Percentiles rank a stretch among this genome's conserved stretches.
Conservation (phyloP, 30 jellyfish, hydroid and myxozoan species). For the Nemopilema nomurai region DNA sequence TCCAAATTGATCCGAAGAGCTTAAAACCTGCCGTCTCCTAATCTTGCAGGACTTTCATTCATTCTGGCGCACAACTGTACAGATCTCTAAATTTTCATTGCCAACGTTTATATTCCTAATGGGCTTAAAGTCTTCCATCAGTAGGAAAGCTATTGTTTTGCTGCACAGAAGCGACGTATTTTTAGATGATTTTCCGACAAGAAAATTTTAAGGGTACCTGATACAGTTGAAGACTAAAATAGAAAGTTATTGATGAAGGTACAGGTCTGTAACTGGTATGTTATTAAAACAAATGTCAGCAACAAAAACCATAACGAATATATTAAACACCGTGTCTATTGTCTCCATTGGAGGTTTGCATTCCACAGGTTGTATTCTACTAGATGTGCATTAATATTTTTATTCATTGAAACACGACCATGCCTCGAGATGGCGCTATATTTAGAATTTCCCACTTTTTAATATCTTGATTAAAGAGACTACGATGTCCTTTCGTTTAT, state of each 20-base stretch:
- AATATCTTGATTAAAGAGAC: too few relatives aligned
- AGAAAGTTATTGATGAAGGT: background rate
- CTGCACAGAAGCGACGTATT: background rate
- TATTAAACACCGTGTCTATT: background rate
- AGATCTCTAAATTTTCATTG: background rate
- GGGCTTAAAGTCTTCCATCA: background rate
- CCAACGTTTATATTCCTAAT: background rate
- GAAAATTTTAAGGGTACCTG: background rate
- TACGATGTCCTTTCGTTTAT: too few relatives aligned
- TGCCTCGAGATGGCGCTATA: too few relatives aligned
- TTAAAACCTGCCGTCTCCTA: background rate
- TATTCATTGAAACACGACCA: too few relatives aligned
- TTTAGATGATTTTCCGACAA: background rate
- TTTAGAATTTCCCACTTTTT: too few relatives aligned
- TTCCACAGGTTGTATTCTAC: too few relatives aligned
- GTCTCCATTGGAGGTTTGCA: too few relatives aligned
- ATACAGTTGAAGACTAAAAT: background rate
- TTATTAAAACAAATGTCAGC: too few relatives aligned
- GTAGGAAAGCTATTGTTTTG: background rate
- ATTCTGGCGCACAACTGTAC: background rate
- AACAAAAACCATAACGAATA: too few relatives aligned
- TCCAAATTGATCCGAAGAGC: background rate
- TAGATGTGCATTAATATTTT: too few relatives aligned
- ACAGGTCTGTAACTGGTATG: too few relatives aligned
- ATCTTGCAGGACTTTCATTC: background rate